A percentile compares a stretch with the other conserved stretches of the same genome.
phyloP scores from a whole-genome alignment of 1,140 invertebrate species.

The Drosophila pseudoobscura region DNA sequence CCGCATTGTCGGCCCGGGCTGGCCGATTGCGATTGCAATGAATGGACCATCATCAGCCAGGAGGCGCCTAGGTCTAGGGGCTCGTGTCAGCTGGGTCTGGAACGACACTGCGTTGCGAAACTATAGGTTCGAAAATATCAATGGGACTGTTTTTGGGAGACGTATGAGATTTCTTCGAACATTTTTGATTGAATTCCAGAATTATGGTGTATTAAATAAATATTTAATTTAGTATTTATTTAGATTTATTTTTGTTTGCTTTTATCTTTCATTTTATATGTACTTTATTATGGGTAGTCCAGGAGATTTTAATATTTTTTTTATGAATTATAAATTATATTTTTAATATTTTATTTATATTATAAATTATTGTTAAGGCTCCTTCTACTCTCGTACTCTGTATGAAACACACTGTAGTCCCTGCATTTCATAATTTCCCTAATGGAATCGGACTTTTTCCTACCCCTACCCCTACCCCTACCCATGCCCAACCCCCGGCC shows the following conservation, averaged over 20 bases:
- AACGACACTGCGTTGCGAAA: constrained; percentile 10
- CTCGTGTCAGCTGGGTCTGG: too few species aligned
- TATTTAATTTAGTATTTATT: too few species aligned
- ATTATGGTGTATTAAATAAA: too few species aligned
- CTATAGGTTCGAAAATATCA: neutral
- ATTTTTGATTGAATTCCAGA: neutral
- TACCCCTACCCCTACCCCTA: neutral
- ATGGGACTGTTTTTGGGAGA: too few species aligned
- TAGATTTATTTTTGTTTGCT: too few species aligned
- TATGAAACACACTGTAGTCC: constrained; percentile 9
- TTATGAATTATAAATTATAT: too few species aligned
- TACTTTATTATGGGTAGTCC: too few species aligned
- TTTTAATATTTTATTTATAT: too few species aligned
- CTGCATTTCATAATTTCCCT: constrained; percentile 47
- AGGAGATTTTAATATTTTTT: too few species aligned
- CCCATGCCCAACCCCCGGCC: neutral
- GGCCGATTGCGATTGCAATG: neutral
- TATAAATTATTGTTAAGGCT: too few species aligned
- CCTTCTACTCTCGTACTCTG: neutral
- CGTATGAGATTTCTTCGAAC: too few species aligned
- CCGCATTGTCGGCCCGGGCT: constrained; percentile 17
- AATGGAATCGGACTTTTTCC: constrained; percentile 27
- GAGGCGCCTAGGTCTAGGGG: constrained; percentile 18
- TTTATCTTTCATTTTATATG: too few species aligned
- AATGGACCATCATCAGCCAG: constrained; percentile 24